Evolutionary conservation across 2,797 vertebrate species (phyloP), one percentile per base, ranked within the genome.

Genomic region (Sebastes minor): DNA sequence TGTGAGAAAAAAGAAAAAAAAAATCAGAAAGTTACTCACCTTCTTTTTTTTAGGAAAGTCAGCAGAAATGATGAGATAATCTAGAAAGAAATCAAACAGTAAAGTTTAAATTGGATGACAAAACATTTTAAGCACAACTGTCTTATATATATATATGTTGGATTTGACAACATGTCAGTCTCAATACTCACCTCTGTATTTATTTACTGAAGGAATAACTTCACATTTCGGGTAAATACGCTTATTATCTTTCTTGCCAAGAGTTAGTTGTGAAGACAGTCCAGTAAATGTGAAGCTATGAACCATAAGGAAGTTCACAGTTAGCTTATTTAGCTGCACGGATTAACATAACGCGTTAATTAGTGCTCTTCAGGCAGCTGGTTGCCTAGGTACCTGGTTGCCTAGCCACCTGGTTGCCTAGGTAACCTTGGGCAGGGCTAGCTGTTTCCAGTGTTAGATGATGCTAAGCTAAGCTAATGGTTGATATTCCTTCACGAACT

Each of bases 331-430:
- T 22, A 42, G 22, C 6, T 22, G 1, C 0, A 2, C 18, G 3
- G 11, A n/a, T 8, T 12, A 25, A 57, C 22, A 2, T 38, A 1
- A 49, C 27, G 8, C 2, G 53, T 30, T 33, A 60, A 23, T 33
- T 25, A 4, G 10, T 13, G 35, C 0, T 2, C 35, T 38, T 38
- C 35, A 49, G n/a, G 4, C 18, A 20, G n/a, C 8, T 16, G 22
- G 14, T 4, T 1, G 13, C 5, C 13, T 14, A 38, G 13, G 14
- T 46, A 46, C 13, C 11, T 22, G 30, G 13, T 3, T 1, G 10
- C 11, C 11, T 13, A 38, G 12, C 23, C 23, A 3, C n/a, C 6
- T 23, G 7, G 14, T 4, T 1, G 14, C 16, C 6, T 46, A 18
- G 16, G 16, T 46, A 46, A 10, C 14, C 35, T 35, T 46, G 4